Conservation (phyloP, 2,113 vertebrate species). For the Microcebus tavaratra region DNA sequence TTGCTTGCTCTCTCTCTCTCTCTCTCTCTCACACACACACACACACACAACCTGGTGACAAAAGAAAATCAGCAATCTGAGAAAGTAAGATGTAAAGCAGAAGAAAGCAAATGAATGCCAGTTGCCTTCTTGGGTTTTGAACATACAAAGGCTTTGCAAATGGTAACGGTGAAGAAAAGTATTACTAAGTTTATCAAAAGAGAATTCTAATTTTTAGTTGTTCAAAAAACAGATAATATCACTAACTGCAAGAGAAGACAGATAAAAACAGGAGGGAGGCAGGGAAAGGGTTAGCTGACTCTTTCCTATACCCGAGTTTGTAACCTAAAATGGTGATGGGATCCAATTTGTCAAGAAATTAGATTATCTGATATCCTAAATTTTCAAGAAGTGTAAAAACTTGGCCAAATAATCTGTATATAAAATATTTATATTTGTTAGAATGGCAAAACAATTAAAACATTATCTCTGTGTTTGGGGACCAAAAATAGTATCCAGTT, state of each 20-base stretch:
- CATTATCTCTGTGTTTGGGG: not conserved
- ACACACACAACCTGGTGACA: not conserved
- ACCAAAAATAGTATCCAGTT: not conserved
- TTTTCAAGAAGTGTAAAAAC: slow-evolving; percentile 35
- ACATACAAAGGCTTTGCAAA: not conserved
- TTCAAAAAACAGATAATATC: not conserved
- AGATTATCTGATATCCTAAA: not conserved
- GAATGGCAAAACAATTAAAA: not conserved
- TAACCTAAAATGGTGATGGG: not conserved
- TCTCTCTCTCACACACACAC: not conserved
- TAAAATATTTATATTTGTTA: slow-evolving; percentile 13
- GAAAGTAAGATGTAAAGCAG: not conserved
- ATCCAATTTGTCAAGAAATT: slow-evolving; percentile 19
- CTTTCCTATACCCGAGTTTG: not conserved
- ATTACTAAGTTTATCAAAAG: not conserved
- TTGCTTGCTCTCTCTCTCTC: not conserved
- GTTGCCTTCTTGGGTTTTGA: not conserved
- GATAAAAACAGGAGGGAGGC: not conserved
- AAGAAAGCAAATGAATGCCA: not conserved
- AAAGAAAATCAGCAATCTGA: not conserved
- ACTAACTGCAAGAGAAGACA: not conserved
- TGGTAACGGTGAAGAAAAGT: not conserved
- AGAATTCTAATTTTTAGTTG: slow-evolving; percentile 11
- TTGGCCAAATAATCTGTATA: not conserved
- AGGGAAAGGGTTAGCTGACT: not conserved